Conservation (phyloP, 2,888 invertebrate species). For the Drosophila lacicola region DNA sequence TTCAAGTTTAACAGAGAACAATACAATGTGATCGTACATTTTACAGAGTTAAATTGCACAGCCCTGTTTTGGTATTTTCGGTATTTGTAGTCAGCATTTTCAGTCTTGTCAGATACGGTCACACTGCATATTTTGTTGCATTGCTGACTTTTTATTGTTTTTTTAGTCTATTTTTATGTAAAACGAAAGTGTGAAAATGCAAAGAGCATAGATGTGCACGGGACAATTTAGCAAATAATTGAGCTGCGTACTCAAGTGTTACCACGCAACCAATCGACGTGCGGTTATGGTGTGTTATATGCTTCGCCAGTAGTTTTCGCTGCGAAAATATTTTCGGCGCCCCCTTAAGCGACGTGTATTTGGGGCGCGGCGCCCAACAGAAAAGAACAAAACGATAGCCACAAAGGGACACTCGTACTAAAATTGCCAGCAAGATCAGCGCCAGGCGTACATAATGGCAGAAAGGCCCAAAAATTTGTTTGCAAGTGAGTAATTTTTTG, state of each 20-base stretch:
- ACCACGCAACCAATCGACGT: constrained; percentile 24
- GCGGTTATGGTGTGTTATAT: constrained; percentile 45
- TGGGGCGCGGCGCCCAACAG: constrained; percentile 74
- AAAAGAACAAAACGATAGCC: constrained; percentile 52
- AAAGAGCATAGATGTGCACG: constrained; percentile 56
- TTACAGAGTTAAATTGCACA: background rate
- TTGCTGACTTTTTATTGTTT: constrained; percentile 55
- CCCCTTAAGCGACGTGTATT: constrained; percentile 62
- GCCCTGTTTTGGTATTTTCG: constrained; percentile 1
- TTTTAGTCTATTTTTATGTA: constrained; percentile 72
- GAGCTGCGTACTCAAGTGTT: constrained; percentile 41
- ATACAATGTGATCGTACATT: background rate
- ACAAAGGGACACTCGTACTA: constrained; percentile 41
- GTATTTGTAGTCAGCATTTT: constrained; percentile 13
- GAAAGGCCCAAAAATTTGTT: constrained; percentile 85
- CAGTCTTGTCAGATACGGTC: background rate
- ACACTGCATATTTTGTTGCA: constrained; percentile 53
- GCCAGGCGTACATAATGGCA: constrained; percentile 73
- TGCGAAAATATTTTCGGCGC: constrained; percentile 64
- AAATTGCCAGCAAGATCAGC: constrained; percentile 16
- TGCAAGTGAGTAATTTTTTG: constrained; percentile 74
- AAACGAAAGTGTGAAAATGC: constrained; percentile 55
- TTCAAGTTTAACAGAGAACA: background rate
- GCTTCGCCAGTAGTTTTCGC: constrained; percentile 37
- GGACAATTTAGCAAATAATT: constrained; percentile 48